Conservation (phyloP, 2,888 invertebrate genomes). For the Troilus luridus region DNA sequence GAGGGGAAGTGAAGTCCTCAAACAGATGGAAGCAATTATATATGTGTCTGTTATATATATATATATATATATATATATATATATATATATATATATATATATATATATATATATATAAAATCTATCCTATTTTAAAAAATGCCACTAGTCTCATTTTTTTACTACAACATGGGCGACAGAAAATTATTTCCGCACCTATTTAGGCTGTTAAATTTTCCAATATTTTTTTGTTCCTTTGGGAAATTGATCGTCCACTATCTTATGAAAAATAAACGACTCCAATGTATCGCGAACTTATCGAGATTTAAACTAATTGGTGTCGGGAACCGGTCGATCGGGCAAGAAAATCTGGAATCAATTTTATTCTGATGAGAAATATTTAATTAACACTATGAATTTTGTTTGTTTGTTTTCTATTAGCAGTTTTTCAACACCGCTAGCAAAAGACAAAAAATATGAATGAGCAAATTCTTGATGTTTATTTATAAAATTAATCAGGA, state of each 20-base stretch:
- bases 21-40: background rate
- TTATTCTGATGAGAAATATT: background rate
- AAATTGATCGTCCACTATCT: background rate
- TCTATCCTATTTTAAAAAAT: no score
- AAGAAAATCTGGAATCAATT: background rate
- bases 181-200: background rate
- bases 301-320: conserved; percentile 47
- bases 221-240: background rate
- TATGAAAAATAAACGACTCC: background rate
- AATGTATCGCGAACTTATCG: background rate
- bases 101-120: no score
- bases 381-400: background rate
- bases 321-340: background rate
- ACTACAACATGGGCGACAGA: background rate
- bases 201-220: background rate
- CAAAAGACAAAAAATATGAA: background rate
- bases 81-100: no score
- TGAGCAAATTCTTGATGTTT: background rate
- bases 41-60: no score
- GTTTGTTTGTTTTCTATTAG: background rate
- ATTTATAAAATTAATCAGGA: background rate
- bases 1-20: background rate
- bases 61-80: no score
- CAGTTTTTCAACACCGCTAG: background rate
- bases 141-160: no score